phyloP scores from a whole-genome alignment of 2,113 vertebrate genomes.

The Anhinga anhinga region DNA sequence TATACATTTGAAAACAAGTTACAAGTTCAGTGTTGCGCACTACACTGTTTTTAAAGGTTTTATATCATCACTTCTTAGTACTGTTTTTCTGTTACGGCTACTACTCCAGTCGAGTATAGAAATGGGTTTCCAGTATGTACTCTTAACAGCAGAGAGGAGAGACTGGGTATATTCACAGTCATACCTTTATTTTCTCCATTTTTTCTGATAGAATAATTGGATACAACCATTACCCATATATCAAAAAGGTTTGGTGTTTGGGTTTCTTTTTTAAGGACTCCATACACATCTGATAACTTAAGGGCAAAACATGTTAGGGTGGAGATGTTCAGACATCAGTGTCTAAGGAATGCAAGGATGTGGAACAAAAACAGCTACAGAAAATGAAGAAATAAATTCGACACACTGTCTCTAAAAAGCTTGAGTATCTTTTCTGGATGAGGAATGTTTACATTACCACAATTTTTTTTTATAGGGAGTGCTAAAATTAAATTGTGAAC shows the following conservation, averaged over 20 bases:
- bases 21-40: background rate
- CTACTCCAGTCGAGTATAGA: accelerated
- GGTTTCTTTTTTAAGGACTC: background rate
- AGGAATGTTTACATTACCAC: background rate
- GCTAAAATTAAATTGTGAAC: background rate
- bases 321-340: background rate
- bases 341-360: background rate
- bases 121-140: background rate
- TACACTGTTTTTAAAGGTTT: background rate
- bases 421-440: background rate
- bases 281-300: background rate
- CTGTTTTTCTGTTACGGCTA: background rate
- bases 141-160: background rate
- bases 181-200: background rate
- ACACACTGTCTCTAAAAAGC: background rate
- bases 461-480: background rate
- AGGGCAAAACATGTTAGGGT: background rate
- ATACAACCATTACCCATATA: background rate
- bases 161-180: too few relatives aligned
- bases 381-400: background rate
- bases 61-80: background rate
- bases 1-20: background rate
- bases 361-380: background rate
- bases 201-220: background rate
- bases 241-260: too few relatives aligned